phyloP scores from a whole-genome alignment of 2,888 invertebrate genomes.

The Dicyrtomina minuta region DNA sequence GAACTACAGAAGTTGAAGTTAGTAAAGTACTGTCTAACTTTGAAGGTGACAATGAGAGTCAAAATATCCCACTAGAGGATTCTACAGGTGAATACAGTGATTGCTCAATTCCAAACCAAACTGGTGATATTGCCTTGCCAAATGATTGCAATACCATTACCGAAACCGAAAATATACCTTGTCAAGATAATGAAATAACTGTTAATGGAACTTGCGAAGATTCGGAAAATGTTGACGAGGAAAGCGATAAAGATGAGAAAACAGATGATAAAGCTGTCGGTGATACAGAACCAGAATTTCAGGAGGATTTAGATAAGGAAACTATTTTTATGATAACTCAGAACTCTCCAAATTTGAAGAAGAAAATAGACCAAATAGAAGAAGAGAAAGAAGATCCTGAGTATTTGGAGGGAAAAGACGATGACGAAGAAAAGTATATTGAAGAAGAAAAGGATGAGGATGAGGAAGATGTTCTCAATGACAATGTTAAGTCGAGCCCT shows the following conservation, averaged over 20 bases:
- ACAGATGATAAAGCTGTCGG: constrained; percentile 12
- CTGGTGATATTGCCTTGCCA: constrained; percentile 36
- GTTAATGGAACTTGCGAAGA: constrained; percentile 23
- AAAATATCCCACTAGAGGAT: constrained; percentile 17
- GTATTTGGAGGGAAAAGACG: constrained; percentile 24
- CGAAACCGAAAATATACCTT: constrained; percentile 32
- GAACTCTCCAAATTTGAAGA: constrained; percentile 19
- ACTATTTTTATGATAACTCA: constrained; percentile 35
- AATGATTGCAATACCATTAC: constrained; percentile 38
- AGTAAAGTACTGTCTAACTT: constrained; percentile 22
- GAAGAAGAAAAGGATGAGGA: constrained; percentile 41
- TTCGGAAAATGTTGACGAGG: constrained; percentile 8
- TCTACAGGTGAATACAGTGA: constrained; percentile 38
- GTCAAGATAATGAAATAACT: constrained; percentile 30
- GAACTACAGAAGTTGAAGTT: constrained; percentile 25
- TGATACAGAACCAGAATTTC: constrained; percentile 22
- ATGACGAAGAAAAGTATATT: constrained; percentile 38
- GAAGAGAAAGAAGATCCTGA: constrained; percentile 39
- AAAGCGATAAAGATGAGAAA: constrained; percentile 4
- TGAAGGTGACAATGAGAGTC: constrained; percentile 12
- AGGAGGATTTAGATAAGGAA: constrained; percentile 10
- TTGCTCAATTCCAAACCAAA: constrained; percentile 49
- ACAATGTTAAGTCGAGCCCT: not conserved
- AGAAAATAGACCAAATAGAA: no score
- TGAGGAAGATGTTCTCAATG: constrained; percentile 27